These are phyloP conservation scores for Leuciscus idus DNA, from an alignment of 2,113 vertebrate genomes.

Conservation along the genomic window DNA sequence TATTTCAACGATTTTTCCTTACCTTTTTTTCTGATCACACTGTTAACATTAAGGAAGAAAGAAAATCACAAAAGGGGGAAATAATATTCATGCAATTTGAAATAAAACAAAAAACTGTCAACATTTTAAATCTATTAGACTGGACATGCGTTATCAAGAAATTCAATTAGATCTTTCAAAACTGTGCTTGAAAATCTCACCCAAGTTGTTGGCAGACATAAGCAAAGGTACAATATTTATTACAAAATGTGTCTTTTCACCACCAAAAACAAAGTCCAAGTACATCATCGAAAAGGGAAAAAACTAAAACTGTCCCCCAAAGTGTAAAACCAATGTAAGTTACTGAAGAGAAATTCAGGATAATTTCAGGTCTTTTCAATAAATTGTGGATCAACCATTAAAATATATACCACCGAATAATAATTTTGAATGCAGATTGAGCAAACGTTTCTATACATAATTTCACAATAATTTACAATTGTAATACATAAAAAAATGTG, in stretches of 20 bases:
- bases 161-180: neutral
- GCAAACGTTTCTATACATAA: constrained; percentile 37
- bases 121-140: neutral
- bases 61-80: constrained; percentile 38
- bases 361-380: neutral
- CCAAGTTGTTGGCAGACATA: neutral
- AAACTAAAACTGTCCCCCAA: neutral
- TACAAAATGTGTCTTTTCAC: neutral
- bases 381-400: constrained; percentile 13
- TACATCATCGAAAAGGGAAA: neutral
- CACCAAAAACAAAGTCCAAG: neutral
- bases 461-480: constrained; percentile 43
- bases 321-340: neutral
- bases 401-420: constrained; percentile 9
- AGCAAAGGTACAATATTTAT: neutral
- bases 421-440: constrained; percentile 20
- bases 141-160: neutral
- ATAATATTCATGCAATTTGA: constrained; percentile 1
- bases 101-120: neutral
- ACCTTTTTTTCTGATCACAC: constrained; percentile 20
- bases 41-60: constrained; percentile 13
- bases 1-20: neutral
- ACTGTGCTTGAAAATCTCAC: neutral
- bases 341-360: neutral
- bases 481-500: constrained; percentile 26